These are phyloP conservation scores for Dryococelus australis DNA, from an alignment of 2,888 invertebrate genomes.

Conservation along the genomic window DNA sequence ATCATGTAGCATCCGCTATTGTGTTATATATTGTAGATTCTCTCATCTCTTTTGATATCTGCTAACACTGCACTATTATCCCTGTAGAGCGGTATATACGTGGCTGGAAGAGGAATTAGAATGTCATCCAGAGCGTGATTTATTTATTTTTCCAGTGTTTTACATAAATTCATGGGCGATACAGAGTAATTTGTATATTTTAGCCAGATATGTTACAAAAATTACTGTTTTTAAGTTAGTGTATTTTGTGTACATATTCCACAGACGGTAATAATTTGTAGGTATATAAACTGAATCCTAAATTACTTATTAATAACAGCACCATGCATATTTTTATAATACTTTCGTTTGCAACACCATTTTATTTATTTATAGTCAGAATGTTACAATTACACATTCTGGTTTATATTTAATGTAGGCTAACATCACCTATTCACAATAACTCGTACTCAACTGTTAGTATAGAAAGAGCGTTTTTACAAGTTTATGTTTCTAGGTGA, in stretches of 20 bases:
- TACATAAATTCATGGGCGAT: background rate
- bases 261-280: background rate
- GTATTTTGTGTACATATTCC: background rate
- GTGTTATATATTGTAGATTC: conserved; percentile 21
- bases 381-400: too few relatives aligned
- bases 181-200: background rate
- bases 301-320: background rate
- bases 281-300: background rate
- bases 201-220: background rate
- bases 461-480: too few relatives aligned
- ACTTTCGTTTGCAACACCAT: too few relatives aligned
- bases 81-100: background rate
- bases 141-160: background rate
- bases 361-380: too few relatives aligned
- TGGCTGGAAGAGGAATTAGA: conserved; percentile 4
- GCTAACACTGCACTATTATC: conserved; percentile 6
- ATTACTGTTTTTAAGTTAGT: background rate
- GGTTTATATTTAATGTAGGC: too few relatives aligned
- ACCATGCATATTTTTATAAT: background rate
- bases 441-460: too few relatives aligned
- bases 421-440: too few relatives aligned
- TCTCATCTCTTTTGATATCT: background rate
- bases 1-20: conserved; percentile 25
- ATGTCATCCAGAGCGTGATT: background rate
- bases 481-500: too few relatives aligned